phyloP scores from a whole-genome alignment of 2,113 vertebrate species.

The Corythaixoides concolor region DNA sequence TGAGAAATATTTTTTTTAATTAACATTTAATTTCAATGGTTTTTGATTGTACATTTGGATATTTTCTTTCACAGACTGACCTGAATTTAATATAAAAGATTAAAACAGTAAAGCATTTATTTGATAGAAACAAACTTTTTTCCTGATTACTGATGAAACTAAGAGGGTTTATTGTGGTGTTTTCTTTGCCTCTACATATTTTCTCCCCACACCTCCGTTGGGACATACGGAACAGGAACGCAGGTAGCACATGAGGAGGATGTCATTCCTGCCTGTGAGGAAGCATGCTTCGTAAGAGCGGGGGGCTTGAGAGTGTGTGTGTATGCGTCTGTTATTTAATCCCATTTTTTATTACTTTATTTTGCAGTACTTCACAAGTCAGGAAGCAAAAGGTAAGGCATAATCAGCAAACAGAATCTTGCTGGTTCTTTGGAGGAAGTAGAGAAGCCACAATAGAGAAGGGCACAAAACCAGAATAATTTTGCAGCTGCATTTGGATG shows the following conservation, averaged over 20 bases:
- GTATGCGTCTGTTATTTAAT: neutral
- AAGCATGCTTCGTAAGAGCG: fast-evolving
- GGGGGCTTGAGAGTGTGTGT: neutral
- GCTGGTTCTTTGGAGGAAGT: neutral
- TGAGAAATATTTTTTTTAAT: neutral
- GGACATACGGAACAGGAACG: neutral
- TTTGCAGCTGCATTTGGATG: neutral
- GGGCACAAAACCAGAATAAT: neutral
- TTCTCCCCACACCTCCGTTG: neutral
- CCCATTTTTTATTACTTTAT: neutral
- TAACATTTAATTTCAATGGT: neutral
- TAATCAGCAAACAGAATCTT: neutral
- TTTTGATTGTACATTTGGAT: neutral
- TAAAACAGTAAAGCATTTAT: neutral
- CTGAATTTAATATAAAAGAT: neutral
- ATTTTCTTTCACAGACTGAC: neutral
- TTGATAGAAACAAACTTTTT: neutral
- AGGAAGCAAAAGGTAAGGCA: neutral
- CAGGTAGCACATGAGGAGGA: fast-evolving
- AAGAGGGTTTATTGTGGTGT: neutral
- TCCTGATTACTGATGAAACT: neutral
- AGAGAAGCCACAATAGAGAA: neutral
- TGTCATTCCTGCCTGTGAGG: neutral
- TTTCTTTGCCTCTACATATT: neutral
- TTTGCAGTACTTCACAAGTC: neutral